Evolutionary conservation across 2,113 vertebrate species (phyloP).

Genomic region (Canis aureus): DNA sequence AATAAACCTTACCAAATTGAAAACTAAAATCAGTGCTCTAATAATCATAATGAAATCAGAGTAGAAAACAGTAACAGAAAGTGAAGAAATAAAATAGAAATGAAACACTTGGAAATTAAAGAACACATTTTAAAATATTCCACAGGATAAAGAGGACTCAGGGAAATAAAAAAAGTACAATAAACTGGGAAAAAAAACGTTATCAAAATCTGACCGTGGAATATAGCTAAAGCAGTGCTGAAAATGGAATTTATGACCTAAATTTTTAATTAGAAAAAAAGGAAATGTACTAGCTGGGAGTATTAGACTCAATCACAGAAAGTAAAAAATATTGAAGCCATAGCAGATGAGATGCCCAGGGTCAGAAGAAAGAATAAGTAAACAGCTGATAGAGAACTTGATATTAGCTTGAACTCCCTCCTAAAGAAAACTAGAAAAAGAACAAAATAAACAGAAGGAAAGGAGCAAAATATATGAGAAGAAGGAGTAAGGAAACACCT

Average conservation of each 20-base stretch:
- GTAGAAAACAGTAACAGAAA: neutral
- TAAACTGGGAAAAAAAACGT: neutral
- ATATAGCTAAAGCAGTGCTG: neutral
- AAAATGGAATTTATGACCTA: neutral
- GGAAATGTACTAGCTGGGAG: neutral
- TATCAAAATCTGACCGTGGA: neutral
- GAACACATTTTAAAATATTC: neutral
- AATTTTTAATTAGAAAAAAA: neutral
- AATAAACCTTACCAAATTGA: neutral
- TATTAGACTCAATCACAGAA: too few relatives aligned
- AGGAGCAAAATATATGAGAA: neutral
- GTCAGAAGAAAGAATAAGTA: too few relatives aligned
- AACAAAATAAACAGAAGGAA: neutral
- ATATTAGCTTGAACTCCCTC: neutral
- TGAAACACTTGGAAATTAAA: neutral
- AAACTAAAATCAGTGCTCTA: neutral
- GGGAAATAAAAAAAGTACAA: neutral
- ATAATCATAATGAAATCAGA: neutral
- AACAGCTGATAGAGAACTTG: neutral
- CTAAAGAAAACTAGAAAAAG: slow-evolving; percentile 14
- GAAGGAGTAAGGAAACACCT: neutral
- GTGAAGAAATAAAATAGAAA: neutral
- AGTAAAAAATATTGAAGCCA: too few relatives aligned
- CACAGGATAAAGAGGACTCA: neutral
- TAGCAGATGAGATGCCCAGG: too few relatives aligned